phyloP scores from a whole-genome alignment of 2,888 invertebrate genomes.

The Drosophila trichaetosa region DNA sequence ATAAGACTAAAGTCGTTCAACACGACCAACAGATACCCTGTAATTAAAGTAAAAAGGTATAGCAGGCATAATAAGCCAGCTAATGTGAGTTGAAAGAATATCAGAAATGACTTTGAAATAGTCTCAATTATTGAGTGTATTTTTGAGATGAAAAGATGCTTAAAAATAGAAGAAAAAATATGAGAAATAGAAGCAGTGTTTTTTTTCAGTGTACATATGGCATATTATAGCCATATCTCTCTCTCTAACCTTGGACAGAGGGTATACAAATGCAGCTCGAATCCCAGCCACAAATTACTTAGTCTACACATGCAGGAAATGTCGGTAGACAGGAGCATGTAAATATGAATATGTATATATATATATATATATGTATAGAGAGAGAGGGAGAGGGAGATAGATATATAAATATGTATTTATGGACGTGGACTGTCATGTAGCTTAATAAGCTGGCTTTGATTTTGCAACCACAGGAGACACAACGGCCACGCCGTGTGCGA shows the following conservation, averaged over 20 bases:
- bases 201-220: background rate
- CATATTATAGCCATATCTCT: background rate
- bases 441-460: constrained; percentile 63
- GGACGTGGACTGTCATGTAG: constrained; percentile 53
- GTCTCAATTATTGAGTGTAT: background rate
- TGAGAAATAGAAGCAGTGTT: background rate
- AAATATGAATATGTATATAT: constrained; percentile 26
- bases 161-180: too few relatives aligned
- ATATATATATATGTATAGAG: background rate
- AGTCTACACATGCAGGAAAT: constrained; percentile 56
- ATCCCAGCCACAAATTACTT: constrained; percentile 47
- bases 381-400: constrained; percentile 16
- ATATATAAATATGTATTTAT: constrained; percentile 47
- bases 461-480: constrained; percentile 48
- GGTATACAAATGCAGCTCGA: constrained; percentile 35
- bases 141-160: background rate
- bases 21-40: background rate
- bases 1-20: background rate
- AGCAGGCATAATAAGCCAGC: background rate
- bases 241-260: background rate
- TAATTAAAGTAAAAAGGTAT: background rate
- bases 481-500: constrained; percentile 7
- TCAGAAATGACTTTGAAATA: background rate
- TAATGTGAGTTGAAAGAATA: background rate
- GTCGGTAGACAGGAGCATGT: constrained; percentile 32